Evolutionary conservation across 2,113 vertebrate species (phyloP).

Genomic region (Bettongia penicillata): DNA sequence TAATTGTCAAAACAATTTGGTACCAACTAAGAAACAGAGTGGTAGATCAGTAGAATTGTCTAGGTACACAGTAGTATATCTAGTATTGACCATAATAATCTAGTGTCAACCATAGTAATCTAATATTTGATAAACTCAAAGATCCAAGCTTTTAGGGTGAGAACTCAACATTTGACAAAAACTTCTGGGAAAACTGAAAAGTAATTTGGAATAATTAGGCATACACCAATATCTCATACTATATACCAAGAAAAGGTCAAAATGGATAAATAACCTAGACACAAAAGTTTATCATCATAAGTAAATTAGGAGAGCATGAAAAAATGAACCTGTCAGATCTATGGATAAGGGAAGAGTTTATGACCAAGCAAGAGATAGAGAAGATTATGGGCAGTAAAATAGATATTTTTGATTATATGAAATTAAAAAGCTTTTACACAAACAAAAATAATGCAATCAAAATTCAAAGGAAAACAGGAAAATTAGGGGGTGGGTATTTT

Average conservation of each 20-base stretch:
- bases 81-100: not conserved
- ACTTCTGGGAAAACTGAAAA: not conserved
- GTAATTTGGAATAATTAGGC: not conserved
- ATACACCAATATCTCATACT: not conserved
- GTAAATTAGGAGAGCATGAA: not conserved
- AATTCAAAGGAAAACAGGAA: not conserved
- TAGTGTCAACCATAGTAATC: not conserved
- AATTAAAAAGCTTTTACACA: not conserved
- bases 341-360: not conserved
- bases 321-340: not conserved
- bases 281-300: not conserved
- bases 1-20: not conserved
- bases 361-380: not conserved
- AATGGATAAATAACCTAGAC: not conserved
- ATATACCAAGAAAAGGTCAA: not conserved
- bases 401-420: not conserved
- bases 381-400: not conserved
- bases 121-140: not conserved
- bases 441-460: not conserved
- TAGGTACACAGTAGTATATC: not conserved
- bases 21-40: not conserved
- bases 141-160: not conserved
- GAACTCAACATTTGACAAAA: not conserved
- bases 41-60: too few relatives aligned
- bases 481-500: not conserved